Evolutionary conservation across 2,888 invertebrate species (phyloP), one percentile per base, ranked within the genome.

Genomic region (Chymomyza procnemis): DNA sequence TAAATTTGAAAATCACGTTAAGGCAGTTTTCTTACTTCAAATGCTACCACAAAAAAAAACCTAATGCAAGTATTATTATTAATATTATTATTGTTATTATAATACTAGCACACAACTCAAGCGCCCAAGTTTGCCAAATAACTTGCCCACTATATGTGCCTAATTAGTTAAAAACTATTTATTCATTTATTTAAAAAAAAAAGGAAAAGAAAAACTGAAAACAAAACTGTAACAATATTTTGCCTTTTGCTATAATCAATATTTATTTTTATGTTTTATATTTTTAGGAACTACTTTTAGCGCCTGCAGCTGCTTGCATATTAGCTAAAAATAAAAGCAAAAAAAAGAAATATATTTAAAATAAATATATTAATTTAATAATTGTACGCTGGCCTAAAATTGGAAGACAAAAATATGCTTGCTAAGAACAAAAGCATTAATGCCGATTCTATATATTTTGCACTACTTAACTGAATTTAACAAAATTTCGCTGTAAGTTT

Each of bases 1-100:
- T 71, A 74, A 69, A 80, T 71, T 80, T 61, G 79, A 83, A 82
- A 82, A 80, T 82, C 85, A 82, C 85, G 78, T 78, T 88, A 88
- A 86, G 86, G 86, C 86, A 88, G 85, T 86, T 86, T 80, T 67
- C 69, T 73, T 76, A 76, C 69, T 78, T 77, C 75, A 57, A 64
- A 71, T 75, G 66, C 71, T 75, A 72, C 75, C 75, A 78, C 73
- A 75, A 78, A 68, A 66, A 75, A 47, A 34, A 30, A 41, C 34
- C 34, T 41, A 41, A 12, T 41, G 12, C 26, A 26, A 26, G 26
- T 26, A 26, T 22, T 4, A 4, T n/a, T n/a, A n/a, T n/a, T n/a
- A n/a, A n/a, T n/a, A n/a, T n/a, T n/a, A n/a, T n/a, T n/a, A n/a
- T n/a, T n/a, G n/a, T n/a, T 22, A 22, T 26, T 6, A 26, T 8